Percentiles rank a stretch among this genome's conserved stretches.
These are phyloP conservation scores for Acronicta aceris DNA, from an alignment of 2,888 invertebrate genomes.

Conservation along the genomic window DNA sequence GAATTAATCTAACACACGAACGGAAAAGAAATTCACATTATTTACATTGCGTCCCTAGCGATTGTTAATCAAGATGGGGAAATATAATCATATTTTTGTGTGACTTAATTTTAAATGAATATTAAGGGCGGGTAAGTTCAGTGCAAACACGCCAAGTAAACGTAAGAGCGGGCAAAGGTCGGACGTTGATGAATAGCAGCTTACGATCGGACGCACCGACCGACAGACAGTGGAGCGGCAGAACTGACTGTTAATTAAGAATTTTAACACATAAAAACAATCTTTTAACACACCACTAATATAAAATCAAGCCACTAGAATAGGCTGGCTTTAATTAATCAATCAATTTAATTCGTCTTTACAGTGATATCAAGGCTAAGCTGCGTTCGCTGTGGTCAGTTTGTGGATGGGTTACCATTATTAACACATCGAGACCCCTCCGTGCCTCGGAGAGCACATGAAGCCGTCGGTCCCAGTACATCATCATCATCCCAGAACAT, in stretches of 20 bases:
- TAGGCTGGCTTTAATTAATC: no score
- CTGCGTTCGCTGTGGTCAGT: no score
- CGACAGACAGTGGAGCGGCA: constrained; percentile 15
- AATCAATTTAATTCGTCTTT: no score
- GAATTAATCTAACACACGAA: constrained; percentile 45
- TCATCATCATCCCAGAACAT: no score
- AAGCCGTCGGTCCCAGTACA: no score
- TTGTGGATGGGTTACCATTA: no score
- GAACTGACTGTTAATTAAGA: not conserved
- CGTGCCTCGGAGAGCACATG: no score
- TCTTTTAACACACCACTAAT: no score
- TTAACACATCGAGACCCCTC: no score
- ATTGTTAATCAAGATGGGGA: constrained; percentile 42
- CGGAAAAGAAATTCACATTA: constrained; percentile 38
- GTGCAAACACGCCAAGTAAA: constrained; percentile 59
- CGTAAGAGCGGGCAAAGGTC: constrained; percentile 61
- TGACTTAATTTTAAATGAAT: constrained; percentile 66
- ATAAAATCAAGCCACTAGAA: no score
- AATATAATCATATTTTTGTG: constrained; percentile 47
- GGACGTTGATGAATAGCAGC: constrained; percentile 74
- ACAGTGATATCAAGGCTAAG: no score
- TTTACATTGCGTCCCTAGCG: constrained; percentile 39
- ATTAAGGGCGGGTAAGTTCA: constrained; percentile 65
- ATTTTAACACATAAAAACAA: not conserved
- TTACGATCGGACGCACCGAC: constrained; percentile 31